Conservation (phyloP, 2,888 invertebrate species). For the Clusia tigrina region DNA sequence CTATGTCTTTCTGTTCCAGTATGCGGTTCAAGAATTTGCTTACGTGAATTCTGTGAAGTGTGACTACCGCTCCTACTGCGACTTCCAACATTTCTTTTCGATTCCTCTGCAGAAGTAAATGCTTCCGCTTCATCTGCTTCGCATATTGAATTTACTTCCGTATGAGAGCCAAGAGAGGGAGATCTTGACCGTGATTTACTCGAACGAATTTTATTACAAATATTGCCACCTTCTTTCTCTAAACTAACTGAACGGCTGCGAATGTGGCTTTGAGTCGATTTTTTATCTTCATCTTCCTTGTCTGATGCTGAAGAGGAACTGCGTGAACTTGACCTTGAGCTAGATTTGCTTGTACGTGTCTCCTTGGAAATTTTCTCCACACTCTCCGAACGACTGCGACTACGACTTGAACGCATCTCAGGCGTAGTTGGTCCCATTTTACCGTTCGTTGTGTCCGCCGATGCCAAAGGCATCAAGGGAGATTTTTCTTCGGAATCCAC, state of each 20-base stretch:
- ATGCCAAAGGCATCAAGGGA: too few species aligned
- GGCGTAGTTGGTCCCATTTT: too few species aligned
- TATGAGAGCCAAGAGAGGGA: slow-evolving; percentile 34
- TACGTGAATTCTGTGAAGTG: slow-evolving; percentile 38
- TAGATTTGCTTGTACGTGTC: slow-evolving; percentile 26
- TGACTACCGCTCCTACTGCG: slow-evolving; percentile 44
- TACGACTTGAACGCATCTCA: slow-evolving; percentile 7
- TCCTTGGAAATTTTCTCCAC: not conserved
- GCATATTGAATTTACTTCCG: slow-evolving; percentile 2
- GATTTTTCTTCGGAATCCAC: too few species aligned
- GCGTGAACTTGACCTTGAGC: slow-evolving; percentile 39
- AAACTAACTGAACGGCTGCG: slow-evolving; percentile 18
- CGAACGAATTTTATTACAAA: too few species aligned
- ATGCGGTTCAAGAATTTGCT: slow-evolving; percentile 46
- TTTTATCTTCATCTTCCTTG: too few species aligned
- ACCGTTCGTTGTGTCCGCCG: too few species aligned
- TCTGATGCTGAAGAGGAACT: slow-evolving; percentile 32
- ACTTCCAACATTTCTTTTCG: slow-evolving; percentile 32
- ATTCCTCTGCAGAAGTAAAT: too few species aligned
- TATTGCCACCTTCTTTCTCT: not conserved
- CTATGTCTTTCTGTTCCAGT: too few species aligned
- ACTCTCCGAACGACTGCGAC: slow-evolving; percentile 10
- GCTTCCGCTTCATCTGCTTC: not conserved
- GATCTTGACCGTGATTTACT: slow-evolving; percentile 39
- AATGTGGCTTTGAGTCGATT: not conserved